Conservation (phyloP, 2,797 vertebrate species). For the Chlorospingus flavigularis region DNA sequence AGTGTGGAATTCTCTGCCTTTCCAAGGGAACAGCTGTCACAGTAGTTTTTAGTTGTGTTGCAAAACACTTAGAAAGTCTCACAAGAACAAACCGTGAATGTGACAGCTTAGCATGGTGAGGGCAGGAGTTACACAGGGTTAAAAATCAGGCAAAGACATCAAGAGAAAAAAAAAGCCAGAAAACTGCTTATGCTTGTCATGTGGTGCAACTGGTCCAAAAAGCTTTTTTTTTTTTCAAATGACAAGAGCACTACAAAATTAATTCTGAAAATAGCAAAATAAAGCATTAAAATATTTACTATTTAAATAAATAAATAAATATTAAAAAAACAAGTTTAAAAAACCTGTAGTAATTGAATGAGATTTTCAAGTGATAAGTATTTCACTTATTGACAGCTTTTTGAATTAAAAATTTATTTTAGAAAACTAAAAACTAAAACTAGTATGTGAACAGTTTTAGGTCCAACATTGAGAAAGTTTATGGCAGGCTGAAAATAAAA, state of each 20-base stretch:
- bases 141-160: neutral
- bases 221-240: neutral
- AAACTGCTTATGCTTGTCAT: neutral
- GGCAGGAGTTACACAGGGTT: neutral
- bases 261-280: neutral
- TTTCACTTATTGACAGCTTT: neutral
- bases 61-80: neutral
- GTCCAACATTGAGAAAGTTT: neutral
- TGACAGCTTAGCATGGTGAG: neutral
- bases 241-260: neutral
- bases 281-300: neutral
- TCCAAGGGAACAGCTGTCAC: neutral
- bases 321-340: neutral
- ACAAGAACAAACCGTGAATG: neutral
- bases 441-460: neutral
- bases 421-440: neutral
- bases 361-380: neutral
- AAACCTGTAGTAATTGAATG: neutral
- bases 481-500: neutral
- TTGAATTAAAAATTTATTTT: neutral
- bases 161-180: neutral
- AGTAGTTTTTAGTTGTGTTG: neutral
- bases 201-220: neutral
- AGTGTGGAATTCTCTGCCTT: neutral
- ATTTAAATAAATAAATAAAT: neutral